These are phyloP conservation scores for Colletes latitarsis DNA, from an alignment of 1,140 invertebrate genomes.

Conservation along the genomic window DNA sequence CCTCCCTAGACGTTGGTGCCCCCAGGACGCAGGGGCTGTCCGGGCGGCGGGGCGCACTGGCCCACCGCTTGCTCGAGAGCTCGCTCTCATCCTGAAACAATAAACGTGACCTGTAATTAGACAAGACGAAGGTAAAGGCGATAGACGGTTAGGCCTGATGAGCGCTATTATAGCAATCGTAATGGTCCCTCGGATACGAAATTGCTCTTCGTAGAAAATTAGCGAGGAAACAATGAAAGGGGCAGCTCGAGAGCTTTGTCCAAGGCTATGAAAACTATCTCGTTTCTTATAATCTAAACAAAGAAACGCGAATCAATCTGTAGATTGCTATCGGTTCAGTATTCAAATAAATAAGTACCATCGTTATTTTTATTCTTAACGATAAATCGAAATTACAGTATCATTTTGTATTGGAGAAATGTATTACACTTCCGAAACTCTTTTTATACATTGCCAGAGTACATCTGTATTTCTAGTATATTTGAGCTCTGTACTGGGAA, in stretches of 20 bases:
- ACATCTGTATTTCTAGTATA: no score
- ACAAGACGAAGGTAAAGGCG: conserved; percentile 68
- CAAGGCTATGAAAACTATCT: no score
- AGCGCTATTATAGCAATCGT: conserved; percentile 66
- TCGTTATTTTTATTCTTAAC: no score
- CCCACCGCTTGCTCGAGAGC: conserved; percentile 82
- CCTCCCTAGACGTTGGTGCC: conserved; percentile 80
- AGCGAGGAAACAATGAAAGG: conserved; percentile 24
- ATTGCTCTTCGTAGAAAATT: conserved; percentile 63
- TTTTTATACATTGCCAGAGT: no score
- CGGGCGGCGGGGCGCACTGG: conserved; percentile 81
- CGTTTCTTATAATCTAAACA: no score
- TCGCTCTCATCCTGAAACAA: conserved; percentile 81
- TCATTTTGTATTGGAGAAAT: no score
- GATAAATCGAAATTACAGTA: no score
- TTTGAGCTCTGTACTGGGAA: no score
- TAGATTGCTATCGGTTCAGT: no score
- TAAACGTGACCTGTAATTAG: conserved; percentile 69
- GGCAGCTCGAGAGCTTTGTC: neutral
- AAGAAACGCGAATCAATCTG: no score
- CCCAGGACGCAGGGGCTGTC: conserved; percentile 80
- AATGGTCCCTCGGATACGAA: conserved; percentile 59
- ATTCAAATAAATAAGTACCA: no score
- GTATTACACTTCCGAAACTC: no score
- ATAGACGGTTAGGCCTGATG: conserved; percentile 61